Evolutionary conservation across 2,113 vertebrate species (phyloP).

Genomic region (Chaetorhynchus papuensis): DNA sequence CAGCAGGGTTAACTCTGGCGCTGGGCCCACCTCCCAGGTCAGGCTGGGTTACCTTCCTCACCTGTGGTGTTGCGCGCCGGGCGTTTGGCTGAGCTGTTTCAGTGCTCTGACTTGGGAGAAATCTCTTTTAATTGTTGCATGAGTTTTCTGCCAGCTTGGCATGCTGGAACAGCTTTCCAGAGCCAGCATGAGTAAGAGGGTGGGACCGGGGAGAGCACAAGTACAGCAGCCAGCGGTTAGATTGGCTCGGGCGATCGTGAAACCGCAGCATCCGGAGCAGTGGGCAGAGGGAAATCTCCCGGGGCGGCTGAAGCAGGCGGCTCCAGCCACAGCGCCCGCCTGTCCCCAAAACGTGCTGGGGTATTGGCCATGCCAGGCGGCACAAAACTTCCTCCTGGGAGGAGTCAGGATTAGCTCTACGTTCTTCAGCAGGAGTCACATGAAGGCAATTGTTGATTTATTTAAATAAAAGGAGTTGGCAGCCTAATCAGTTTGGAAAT

Average conservation of each 20-base stretch:
- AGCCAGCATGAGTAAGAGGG: slow-evolving; percentile 54
- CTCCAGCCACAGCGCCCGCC: background rate
- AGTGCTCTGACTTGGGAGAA: background rate
- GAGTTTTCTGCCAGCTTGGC: slow-evolving; percentile 25
- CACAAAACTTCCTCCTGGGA: background rate
- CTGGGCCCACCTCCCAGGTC: background rate
- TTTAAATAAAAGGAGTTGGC: slow-evolving; percentile 65
- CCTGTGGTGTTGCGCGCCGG: background rate
- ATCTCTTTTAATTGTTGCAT: background rate
- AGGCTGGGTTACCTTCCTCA: background rate
- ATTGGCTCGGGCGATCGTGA: background rate
- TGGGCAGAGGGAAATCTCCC: background rate
- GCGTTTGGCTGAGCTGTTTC: background rate
- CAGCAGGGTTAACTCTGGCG: background rate
- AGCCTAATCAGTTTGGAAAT: slow-evolving; percentile 67
- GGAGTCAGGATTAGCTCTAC: background rate
- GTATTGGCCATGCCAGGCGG: background rate
- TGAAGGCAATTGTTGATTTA: slow-evolving; percentile 61
- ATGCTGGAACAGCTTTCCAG: background rate
- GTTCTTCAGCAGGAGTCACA: background rate
- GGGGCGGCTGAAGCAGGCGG: background rate
- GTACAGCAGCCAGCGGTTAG: background rate
- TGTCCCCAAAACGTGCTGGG: background rate
- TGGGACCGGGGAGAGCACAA: background rate
- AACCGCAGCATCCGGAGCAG: slow-evolving; percentile 22